Evolutionary conservation across 2,888 invertebrate species (phyloP).

Genomic region (Philopedon plagiatum): DNA sequence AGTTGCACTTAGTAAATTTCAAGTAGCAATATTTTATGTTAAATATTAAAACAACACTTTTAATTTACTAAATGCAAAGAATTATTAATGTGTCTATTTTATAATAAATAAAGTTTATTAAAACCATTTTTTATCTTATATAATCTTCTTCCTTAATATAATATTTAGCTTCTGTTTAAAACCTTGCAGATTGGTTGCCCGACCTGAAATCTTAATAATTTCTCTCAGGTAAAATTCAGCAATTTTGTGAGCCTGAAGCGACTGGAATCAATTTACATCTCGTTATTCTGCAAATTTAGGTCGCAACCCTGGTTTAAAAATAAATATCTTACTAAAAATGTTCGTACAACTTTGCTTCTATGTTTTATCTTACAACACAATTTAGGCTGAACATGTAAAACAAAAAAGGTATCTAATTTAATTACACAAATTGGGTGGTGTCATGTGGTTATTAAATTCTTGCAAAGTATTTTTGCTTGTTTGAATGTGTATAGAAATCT

Average conservation of each 20-base stretch:
- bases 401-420: neutral
- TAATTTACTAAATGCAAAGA: neutral
- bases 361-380: slow-evolving; percentile 1
- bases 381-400: neutral
- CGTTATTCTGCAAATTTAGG: slow-evolving; percentile 62
- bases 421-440: no score
- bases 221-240: slow-evolving; percentile 63
- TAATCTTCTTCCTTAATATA: neutral
- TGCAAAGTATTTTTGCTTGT: no score
- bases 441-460: no score
- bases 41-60: no score
- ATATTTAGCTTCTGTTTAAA: slow-evolving; percentile 4
- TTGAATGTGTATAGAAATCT: no score
- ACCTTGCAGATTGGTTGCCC: slow-evolving; percentile 24
- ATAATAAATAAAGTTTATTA: neutral
- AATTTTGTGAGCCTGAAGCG: slow-evolving; percentile 65
- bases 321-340: slow-evolving; percentile 35
- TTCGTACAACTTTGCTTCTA: slow-evolving; percentile 19
- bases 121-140: neutral
- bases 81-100: no score
- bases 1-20: no score
- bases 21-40: no score
- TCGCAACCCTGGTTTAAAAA: slow-evolving; percentile 31
- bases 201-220: slow-evolving; percentile 33
- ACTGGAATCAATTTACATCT: slow-evolving; percentile 69